Evolutionary conservation across 2,113 vertebrate genomes (phyloP), one percentile per base, ranked within the genome.

Genomic region (Plestiodon gilberti): DNA sequence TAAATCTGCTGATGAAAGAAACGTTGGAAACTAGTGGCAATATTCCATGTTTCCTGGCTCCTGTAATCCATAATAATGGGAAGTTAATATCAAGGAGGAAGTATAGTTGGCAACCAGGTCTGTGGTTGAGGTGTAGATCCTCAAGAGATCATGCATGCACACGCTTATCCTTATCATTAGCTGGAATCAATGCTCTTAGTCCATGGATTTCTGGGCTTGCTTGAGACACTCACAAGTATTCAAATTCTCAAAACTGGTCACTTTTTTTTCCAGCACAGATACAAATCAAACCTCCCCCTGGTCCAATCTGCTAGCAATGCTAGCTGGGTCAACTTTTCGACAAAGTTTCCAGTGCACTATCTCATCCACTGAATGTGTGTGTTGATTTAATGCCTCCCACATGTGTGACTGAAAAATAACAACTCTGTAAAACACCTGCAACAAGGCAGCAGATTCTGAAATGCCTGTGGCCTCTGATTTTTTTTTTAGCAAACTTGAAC

Each of bases 211-310:
- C 15, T 64, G 64, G 22, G 0, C 3, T 88, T 85, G 78, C 87
- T 78, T 69, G 73, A 81, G 89, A 93, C 59, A 87, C 38, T 25
- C 30, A 85, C n/a, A 70, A 2, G 57, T 61, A 22, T 90, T 83
- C 59, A 91, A 35, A 77, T 91, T 78, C 77, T 82, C 84, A 89
- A 67, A 93, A 82, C 18, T 70, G 62, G 23, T 35, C 7, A 0
- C 83, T 93, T 88, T 83, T 10, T 91, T 91, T 89, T 84, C 69
- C 88, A 0, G 28, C 30, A 88, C 52, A 86, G 69, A 83, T 89
- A n/a, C n/a, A n/a, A n/a, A n/a, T n/a, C n/a, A n/a, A n/a, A n/a
- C n/a, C n/a, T n/a, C n/a, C n/a, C n/a, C n/a, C n/a, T n/a, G n/a
- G 85, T 40, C 35, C 52, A 40, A n/a, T 52, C 64, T 75, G 6